These are phyloP conservation scores for Triplophysa bombifrons DNA, from an alignment of 2,797 vertebrate genomes.

Conservation along the genomic window DNA sequence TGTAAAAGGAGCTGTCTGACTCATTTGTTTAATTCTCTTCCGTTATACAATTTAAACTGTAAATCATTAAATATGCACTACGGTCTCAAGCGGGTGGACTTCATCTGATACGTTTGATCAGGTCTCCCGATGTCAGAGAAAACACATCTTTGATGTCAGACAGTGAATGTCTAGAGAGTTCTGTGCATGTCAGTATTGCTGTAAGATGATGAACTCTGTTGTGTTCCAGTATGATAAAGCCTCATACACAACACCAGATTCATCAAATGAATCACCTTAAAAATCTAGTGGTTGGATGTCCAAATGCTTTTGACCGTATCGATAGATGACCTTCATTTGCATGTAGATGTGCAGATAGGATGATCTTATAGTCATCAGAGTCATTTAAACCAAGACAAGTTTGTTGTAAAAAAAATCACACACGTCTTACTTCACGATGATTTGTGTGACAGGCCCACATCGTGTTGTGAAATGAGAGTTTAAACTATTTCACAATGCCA, in stretches of 20 bases:
- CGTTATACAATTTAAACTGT: neutral
- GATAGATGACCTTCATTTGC: slow-evolving; percentile 38
- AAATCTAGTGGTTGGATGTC: neutral
- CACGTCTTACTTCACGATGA: slow-evolving; percentile 68
- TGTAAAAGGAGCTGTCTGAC: neutral
- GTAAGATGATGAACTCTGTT: too few relatives aligned
- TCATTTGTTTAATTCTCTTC: too few relatives aligned
- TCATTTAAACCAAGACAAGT: neutral
- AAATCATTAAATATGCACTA: neutral
- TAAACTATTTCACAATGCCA: slow-evolving; percentile 17
- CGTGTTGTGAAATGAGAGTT: neutral
- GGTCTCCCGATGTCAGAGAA: too few relatives aligned
- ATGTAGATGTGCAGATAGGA: neutral
- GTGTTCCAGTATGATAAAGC: too few relatives aligned
- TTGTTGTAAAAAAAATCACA: slow-evolving; percentile 39
- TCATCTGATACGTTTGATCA: neutral
- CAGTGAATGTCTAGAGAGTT: too few relatives aligned
- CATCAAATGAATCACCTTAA: neutral
- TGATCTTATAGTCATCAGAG: neutral
- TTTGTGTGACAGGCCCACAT: slow-evolving; percentile 56
- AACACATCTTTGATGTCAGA: too few relatives aligned
- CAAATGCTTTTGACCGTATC: neutral
- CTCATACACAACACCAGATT: too few relatives aligned
- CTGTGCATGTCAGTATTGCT: too few relatives aligned
- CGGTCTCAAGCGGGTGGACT: neutral